These are phyloP conservation scores for Ictalurus punctatus DNA, from an alignment of 2,113 vertebrate species.

Conservation along the genomic window DNA sequence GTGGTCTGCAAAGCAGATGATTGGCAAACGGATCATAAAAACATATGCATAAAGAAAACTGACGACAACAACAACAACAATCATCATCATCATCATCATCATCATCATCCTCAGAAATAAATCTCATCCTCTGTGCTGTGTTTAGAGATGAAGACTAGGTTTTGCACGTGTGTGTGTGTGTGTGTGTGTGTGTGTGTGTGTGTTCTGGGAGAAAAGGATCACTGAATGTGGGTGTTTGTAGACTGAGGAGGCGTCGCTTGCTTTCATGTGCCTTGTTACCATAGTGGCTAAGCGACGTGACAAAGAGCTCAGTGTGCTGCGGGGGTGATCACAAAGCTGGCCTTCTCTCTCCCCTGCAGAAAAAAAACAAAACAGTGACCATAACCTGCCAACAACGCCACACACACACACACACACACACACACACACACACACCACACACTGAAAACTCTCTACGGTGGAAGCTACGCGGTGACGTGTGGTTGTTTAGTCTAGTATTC, in stretches of 20 bases:
- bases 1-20: not conserved
- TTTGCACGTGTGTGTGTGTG: not conserved
- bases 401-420: not conserved
- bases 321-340: slow-evolving; percentile 41
- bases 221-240: slow-evolving; percentile 50
- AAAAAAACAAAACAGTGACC: not conserved
- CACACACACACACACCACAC: not conserved
- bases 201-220: slow-evolving; percentile 23
- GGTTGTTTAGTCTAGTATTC: not conserved
- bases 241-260: slow-evolving; percentile 36
- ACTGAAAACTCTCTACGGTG: not conserved
- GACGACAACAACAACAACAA: not conserved
- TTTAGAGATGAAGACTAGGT: not conserved
- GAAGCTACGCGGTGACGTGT: not conserved
- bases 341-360: slow-evolving; percentile 24
- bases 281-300: slow-evolving; percentile 36
- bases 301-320: slow-evolving; percentile 49
- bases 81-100: not conserved
- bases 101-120: not conserved
- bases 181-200: slow-evolving; percentile 5
- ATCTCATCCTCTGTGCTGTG: not conserved
- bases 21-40: not conserved
- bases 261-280: slow-evolving; percentile 50
- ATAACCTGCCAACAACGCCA: slow-evolving; percentile 10
- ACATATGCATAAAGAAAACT: not conserved